Evolutionary conservation across 2,888 invertebrate species (phyloP), one percentile per base, ranked within the genome.

Genomic region (Prenolepis imparis): DNA sequence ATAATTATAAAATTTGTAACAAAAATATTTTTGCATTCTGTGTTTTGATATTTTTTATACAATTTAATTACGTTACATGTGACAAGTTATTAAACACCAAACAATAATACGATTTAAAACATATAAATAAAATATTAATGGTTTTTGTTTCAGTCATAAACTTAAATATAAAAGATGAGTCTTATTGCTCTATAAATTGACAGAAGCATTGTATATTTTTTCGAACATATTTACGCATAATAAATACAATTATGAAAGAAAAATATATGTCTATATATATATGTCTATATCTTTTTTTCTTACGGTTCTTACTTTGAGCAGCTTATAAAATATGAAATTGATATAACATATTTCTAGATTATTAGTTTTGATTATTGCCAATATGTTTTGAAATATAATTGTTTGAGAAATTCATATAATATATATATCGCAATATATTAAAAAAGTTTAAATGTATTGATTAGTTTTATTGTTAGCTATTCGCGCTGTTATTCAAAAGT

Each of bases 111-210:
- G 0, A 63, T 8, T 41, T 21, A 74, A 72, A 63, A 63, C 18
- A 32, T 77, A 57, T 68, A 77, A 84, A 87, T 78, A 84, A 87
- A 87, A 63, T 66, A 44, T 84, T 83, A 89, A 85, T 73, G 70
- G 74, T 74, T 78, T 82, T 61, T 63, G 44, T 18, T 63, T 66
- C 36, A 75, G 66, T 39, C 52, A 24, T 61, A 36, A 87, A 83
- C 52, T 66, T 48, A 61, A 74, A 41, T 64, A 48, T 72, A 57
- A 77, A 72, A 74, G 32, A 75, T 8, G 52, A 67, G 41, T 68
- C 28, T 57, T 57, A 36, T 52, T 3, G 28, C 39, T 57, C 28
- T 77, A 57, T 41, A 41, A 77, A 68, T 41, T 68, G 32, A 6
- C 32, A 55, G 68, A 55, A 55, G 12, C 24, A n/a, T 36, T 21